phyloP scores from a whole-genome alignment of 2,888 invertebrate species.

The Chirona hameri region DNA sequence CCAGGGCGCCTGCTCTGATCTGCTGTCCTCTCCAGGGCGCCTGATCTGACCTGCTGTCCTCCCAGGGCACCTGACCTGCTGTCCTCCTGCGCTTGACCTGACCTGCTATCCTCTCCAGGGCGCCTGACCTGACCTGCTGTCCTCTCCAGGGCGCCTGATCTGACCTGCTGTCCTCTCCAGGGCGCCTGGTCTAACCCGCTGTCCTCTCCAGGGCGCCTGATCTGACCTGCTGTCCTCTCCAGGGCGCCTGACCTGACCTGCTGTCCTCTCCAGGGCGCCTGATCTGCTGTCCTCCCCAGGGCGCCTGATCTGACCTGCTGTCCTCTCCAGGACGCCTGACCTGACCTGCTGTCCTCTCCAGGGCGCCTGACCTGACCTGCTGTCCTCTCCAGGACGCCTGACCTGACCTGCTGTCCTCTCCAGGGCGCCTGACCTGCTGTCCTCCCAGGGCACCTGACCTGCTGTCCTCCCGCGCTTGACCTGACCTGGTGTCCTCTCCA shows the following conservation, averaged over 20 bases:
- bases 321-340: too few relatives aligned
- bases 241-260: neutral
- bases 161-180: neutral
- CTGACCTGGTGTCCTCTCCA: conserved; percentile 13
- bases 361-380: neutral
- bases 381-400: neutral
- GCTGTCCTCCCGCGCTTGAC: neutral
- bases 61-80: conserved; percentile 32
- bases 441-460: too few relatives aligned
- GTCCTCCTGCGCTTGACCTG: too few relatives aligned
- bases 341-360: too few relatives aligned
- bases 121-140: neutral
- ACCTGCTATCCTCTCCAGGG: neutral
- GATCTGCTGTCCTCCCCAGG: conserved; percentile 27
- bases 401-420: neutral
- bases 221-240: too few relatives aligned
- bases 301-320: conserved; percentile 28
- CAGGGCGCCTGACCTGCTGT: conserved; percentile 33
- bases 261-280: neutral
- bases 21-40: neutral
- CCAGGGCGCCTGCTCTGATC: too few relatives aligned
- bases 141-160: conserved; percentile 32
- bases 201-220: conserved; percentile 34
- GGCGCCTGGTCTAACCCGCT: neutral
- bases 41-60: neutral